Conservation (phyloP, 2,888 invertebrate genomes). For the Phengaris arion region DNA sequence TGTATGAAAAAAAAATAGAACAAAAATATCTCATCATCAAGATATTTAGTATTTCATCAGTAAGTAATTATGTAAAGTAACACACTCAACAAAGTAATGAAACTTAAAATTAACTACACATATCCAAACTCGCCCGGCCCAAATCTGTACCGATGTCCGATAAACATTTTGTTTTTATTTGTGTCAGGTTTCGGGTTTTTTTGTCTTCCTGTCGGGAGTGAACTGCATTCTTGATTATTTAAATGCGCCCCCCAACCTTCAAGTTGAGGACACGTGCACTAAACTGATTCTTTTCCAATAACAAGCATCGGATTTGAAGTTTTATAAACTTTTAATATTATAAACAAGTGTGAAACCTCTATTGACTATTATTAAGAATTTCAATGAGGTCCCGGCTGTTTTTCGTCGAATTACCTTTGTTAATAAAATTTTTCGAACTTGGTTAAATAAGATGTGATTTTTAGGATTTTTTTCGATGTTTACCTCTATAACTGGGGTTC, state of each 20-base stretch:
- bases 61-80: background rate
- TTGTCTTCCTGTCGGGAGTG: constrained; percentile 33
- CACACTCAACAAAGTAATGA: background rate
- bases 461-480: too few species aligned
- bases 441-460: too few species aligned
- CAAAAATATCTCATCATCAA: too few species aligned
- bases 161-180: constrained; percentile 40
- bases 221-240: constrained; percentile 27
- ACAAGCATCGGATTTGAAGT: too few species aligned
- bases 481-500: too few species aligned
- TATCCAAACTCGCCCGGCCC: constrained; percentile 33
- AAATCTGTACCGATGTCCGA: constrained; percentile 35
- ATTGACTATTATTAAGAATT: too few species aligned
- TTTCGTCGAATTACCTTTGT: too few species aligned
- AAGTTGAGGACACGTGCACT: background rate
- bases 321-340: too few species aligned
- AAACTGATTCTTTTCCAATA: background rate
- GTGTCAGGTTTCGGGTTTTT: constrained; percentile 39
- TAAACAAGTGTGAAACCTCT: too few species aligned
- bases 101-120: background rate
- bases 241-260: background rate
- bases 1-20: too few species aligned
- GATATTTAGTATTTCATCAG: background rate
- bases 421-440: too few species aligned
- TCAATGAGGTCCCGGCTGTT: too few species aligned